These are phyloP conservation scores for Patiria pectinifera DNA, from an alignment of 53 echinoderm and acorn worm species.

Conservation along the genomic window DNA sequence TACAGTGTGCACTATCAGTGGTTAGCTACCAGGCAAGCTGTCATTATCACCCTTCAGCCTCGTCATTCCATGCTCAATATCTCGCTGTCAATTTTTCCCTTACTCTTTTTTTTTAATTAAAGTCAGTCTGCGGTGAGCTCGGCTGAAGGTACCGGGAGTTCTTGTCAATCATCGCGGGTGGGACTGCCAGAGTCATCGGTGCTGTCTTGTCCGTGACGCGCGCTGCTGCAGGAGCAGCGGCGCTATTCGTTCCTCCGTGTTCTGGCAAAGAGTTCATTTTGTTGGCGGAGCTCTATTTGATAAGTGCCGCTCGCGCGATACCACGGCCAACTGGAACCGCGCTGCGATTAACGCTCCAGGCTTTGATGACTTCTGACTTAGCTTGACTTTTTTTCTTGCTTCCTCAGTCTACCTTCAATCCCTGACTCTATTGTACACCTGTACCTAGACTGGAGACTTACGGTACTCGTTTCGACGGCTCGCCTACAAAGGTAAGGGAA, in stretches of 20 bases:
- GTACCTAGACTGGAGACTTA: neutral
- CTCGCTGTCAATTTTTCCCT: constrained; percentile 36
- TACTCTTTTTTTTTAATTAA: constrained; percentile 48
- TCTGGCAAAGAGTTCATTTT: neutral
- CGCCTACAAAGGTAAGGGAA: constrained; percentile 15
- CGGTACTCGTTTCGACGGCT: neutral
- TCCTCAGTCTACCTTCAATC: neutral
- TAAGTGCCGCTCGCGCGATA: neutral
- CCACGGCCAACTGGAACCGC: constrained; percentile 15
- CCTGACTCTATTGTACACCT: neutral
- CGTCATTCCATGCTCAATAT: constrained; percentile 23
- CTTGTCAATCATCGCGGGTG: constrained; percentile 37
- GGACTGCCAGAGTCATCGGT: neutral
- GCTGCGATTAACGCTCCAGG: constrained; percentile 10
- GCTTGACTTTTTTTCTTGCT: neutral
- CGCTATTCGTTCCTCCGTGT: neutral
- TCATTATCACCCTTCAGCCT: constrained; percentile 22
- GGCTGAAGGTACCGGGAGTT: neutral
- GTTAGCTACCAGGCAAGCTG: constrained; percentile 5
- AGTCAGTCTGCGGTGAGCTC: constrained; percentile 11
- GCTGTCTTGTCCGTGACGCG: constrained; percentile 3
- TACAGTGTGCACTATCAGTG: too few relatives aligned
- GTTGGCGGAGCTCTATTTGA: constrained; percentile 4
- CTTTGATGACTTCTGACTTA: constrained; percentile 12
- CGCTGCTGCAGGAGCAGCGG: neutral